These are phyloP conservation scores for Tenualosa ilisha DNA, from an alignment of 2,797 vertebrate genomes.

Conservation along the genomic window DNA sequence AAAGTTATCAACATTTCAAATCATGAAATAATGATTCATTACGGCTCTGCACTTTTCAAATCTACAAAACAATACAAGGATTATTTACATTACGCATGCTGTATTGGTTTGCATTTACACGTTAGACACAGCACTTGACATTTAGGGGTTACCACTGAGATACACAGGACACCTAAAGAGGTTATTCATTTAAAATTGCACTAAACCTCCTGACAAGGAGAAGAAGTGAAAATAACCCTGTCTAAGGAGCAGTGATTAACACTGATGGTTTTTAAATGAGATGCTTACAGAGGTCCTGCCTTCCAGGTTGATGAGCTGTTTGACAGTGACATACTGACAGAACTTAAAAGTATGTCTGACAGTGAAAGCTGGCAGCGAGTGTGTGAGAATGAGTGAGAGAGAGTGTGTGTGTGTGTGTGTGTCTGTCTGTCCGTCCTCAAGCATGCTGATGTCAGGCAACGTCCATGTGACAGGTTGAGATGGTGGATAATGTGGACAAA, in stretches of 20 bases:
- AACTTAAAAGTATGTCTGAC: neutral
- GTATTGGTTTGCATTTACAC: no score
- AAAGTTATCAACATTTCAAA: no score
- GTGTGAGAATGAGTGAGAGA: neutral
- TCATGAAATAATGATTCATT: no score
- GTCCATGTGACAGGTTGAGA: neutral
- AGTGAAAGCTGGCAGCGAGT: neutral
- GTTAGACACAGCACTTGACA: no score
- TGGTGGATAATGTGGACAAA: neutral
- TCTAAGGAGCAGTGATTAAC: neutral
- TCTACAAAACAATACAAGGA: no score
- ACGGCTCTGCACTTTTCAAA: no score
- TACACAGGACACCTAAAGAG: neutral
- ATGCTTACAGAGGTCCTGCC: neutral
- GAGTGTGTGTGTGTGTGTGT: constrained; percentile 1
- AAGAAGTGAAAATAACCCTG: neutral
- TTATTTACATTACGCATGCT: no score
- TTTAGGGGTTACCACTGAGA: neutral
- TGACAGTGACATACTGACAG: constrained; percentile 16
- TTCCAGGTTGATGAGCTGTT: neutral
- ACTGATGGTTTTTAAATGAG: constrained; percentile 20
- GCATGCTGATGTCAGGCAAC: neutral
- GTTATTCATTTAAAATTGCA: neutral
- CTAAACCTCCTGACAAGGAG: neutral
- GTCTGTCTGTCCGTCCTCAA: neutral